Evolutionary conservation across 2,888 invertebrate species (phyloP).

Genomic region (Oeneis ivallda): DNA sequence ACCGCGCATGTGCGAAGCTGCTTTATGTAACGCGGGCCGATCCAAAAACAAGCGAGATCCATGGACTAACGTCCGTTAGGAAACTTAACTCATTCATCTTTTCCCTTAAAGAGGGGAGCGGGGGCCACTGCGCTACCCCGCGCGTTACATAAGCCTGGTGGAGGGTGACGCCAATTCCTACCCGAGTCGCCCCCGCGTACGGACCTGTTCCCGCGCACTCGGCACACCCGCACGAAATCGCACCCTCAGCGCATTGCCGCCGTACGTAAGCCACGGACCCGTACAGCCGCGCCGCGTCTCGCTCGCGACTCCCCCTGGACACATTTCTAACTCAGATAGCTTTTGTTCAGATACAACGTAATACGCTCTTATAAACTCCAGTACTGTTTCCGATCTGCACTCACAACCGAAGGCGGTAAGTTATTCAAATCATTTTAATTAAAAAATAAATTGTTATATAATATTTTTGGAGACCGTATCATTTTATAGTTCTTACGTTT

Average conservation of each 20-base stretch:
- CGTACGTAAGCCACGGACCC: conserved; percentile 42
- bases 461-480: conserved; percentile 47
- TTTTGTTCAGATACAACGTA: conserved; percentile 30
- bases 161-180: conserved; percentile 59
- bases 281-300: conserved; percentile 33
- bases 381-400: conserved; percentile 50
- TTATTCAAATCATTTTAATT: conserved; percentile 51
- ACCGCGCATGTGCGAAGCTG: conserved; percentile 58
- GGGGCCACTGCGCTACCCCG: conserved; percentile 63
- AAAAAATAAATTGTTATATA: conserved; percentile 56
- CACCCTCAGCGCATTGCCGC: conserved; percentile 40
- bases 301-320: conserved; percentile 20
- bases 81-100: conserved; percentile 80
- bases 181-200: conserved; percentile 59
- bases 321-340: conserved; percentile 27
- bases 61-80: conserved; percentile 74
- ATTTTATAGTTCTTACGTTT: neutral
- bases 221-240: conserved; percentile 40
- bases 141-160: conserved; percentile 67
- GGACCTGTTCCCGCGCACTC: conserved; percentile 50
- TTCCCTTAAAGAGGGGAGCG: conserved; percentile 75
- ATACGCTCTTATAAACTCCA: conserved; percentile 42
- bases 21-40: conserved; percentile 70
- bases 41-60: conserved; percentile 65
- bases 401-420: conserved; percentile 63